These are phyloP conservation scores for Meriones psammophilus DNA, from an alignment of 2,797 vertebrate genomes.

Conservation along the genomic window DNA sequence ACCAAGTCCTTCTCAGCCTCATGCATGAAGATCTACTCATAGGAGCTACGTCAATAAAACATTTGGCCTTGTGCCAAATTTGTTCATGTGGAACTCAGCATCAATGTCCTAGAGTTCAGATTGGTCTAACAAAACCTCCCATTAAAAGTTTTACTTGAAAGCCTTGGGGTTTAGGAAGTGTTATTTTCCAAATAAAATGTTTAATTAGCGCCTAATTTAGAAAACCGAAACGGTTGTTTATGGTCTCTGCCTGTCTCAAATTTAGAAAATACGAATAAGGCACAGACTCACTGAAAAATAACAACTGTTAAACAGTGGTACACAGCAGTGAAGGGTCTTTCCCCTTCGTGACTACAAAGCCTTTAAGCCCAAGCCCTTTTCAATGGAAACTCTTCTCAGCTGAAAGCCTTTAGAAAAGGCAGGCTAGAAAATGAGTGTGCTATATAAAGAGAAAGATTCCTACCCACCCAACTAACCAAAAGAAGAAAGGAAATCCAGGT, in stretches of 20 bases:
- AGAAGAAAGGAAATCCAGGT: background rate
- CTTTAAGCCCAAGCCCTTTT: conserved; percentile 23
- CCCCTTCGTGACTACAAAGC: conserved; percentile 41
- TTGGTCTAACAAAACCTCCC: conserved; percentile 70
- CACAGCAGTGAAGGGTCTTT: conserved; percentile 41
- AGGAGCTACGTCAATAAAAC: background rate
- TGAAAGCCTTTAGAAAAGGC: conserved; percentile 26
- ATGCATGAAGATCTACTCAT: conserved; percentile 30
- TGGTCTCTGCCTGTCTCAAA: conserved; percentile 60
- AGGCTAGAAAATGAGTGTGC: conserved; percentile 34
- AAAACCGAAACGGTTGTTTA: conserved; percentile 61
- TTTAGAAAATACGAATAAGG: conserved; percentile 62
- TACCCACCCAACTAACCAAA: background rate
- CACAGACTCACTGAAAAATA: conserved; percentile 57
- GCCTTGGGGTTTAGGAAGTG: conserved; percentile 65
- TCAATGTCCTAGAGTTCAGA: conserved; percentile 62
- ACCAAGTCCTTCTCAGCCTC: conserved; percentile 37
- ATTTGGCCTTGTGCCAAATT: conserved; percentile 23
- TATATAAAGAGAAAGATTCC: conserved; percentile 29
- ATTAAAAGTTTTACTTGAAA: conserved; percentile 79
- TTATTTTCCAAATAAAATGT: conserved; percentile 82
- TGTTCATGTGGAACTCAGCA: conserved; percentile 57
- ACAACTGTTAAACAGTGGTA: conserved; percentile 59
- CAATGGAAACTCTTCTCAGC: conserved; percentile 60
- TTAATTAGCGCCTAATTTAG: conserved; percentile 71